Percentiles rank a stretch among this genome's conserved stretches.
These are phyloP conservation scores for Mythimna vitellina DNA, from an alignment of 2,888 invertebrate species.

Conservation along the genomic window DNA sequence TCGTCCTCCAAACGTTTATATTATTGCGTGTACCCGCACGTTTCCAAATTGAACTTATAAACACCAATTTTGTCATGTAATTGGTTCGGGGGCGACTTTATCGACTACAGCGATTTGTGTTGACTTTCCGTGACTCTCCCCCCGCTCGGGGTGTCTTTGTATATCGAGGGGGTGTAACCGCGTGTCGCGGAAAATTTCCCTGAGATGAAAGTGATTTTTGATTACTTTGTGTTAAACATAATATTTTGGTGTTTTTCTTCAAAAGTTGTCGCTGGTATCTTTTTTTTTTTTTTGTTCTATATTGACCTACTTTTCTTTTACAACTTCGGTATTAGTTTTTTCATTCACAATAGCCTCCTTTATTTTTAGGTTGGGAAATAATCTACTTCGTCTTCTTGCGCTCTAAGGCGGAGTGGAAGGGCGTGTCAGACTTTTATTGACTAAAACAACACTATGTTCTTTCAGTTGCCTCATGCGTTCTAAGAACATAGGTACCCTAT, in stretches of 20 bases:
- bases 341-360: background rate
- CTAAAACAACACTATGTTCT: no score
- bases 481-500: no score
- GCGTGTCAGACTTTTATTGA: no score
- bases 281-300: conserved; percentile 2
- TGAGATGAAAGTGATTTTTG: conserved; percentile 37
- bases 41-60: conserved; percentile 43
- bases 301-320: conserved; percentile 8
- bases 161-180: conserved; percentile 18
- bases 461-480: no score
- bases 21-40: conserved; percentile 5
- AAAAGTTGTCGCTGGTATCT: conserved; percentile 20
- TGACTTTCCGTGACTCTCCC: conserved; percentile 39
- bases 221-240: conserved; percentile 41
- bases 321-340: background rate
- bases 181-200: conserved; percentile 12
- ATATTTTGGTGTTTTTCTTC: conserved; percentile 31
- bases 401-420: no score
- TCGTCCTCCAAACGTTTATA: background rate
- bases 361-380: no score
- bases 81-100: conserved; percentile 42
- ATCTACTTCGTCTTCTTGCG: no score
- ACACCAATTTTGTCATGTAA: conserved; percentile 49
- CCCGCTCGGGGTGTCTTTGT: conserved; percentile 32
- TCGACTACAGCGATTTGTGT: conserved; percentile 39